Evolutionary conservation across 2,797 vertebrate genomes (phyloP).

Genomic region (Myotis findleyi): DNA sequence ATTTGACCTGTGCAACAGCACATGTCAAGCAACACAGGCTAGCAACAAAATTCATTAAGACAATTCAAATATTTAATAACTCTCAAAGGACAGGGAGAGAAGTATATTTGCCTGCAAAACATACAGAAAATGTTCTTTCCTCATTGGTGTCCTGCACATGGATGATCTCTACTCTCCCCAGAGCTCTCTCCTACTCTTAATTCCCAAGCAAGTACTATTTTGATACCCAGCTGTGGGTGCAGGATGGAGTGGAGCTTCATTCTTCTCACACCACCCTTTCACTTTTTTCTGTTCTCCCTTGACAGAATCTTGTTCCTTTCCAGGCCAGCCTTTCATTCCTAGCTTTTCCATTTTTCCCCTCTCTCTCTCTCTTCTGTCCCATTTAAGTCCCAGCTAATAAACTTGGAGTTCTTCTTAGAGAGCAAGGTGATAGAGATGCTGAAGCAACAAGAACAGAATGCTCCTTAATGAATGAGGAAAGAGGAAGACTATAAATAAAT

Average conservation of each 20-base stretch:
- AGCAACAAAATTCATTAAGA: neutral
- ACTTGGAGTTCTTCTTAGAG: neutral
- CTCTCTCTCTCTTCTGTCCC: neutral
- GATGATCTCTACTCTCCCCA: neutral
- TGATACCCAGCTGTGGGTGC: neutral
- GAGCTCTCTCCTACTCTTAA: neutral
- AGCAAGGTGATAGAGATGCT: neutral
- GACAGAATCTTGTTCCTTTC: neutral
- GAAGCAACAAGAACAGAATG: neutral
- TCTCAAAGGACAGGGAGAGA: neutral
- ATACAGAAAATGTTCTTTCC: neutral
- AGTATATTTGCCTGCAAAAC: neutral
- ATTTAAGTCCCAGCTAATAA: neutral
- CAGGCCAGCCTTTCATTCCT: neutral
- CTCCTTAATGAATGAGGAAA: neutral
- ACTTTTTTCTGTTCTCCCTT: neutral
- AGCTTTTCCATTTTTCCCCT: neutral
- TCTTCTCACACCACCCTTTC: neutral
- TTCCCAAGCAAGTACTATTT: neutral
- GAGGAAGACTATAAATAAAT: neutral
- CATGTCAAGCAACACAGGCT: neutral
- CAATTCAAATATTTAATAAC: neutral
- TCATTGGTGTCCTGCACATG: neutral
- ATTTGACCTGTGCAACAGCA: neutral
- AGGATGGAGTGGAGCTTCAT: neutral